These are phyloP conservation scores for Drosophila pachea DNA, from an alignment of 1,140 invertebrate species.

Conservation along the genomic window DNA sequence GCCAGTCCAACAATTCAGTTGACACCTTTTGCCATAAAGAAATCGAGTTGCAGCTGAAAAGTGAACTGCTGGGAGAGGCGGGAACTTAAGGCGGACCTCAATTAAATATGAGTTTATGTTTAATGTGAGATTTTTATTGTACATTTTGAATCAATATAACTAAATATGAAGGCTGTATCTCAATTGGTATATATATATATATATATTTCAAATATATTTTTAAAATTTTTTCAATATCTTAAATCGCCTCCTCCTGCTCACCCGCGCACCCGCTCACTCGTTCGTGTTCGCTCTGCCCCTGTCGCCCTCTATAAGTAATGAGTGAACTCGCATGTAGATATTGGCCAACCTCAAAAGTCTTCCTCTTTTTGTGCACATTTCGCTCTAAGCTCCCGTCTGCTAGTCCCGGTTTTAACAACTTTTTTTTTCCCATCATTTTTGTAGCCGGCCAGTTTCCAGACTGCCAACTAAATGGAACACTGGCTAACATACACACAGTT, in stretches of 20 bases:
- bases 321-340: neutral
- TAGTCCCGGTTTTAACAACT: constrained; percentile 1
- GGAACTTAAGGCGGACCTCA: too few relatives aligned
- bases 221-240: neutral
- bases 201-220: too few relatives aligned
- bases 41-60: neutral
- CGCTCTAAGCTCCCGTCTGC: neutral
- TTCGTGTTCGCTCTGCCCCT: too few relatives aligned
- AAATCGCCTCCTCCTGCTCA: too few relatives aligned
- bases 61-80: neutral
- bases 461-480: constrained; percentile 15
- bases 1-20: constrained; percentile 49
- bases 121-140: too few relatives aligned
- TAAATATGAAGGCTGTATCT: too few relatives aligned
- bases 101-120: too few relatives aligned
- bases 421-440: constrained; percentile 1
- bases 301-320: neutral
- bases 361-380: constrained; percentile 5
- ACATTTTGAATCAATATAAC: too few relatives aligned
- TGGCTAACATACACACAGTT: constrained; percentile 2
- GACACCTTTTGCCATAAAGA: constrained; percentile 47
- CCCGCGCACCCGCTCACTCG: too few relatives aligned
- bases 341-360: constrained; percentile 17
- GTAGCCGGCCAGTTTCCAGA: constrained; percentile 16
- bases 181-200: too few relatives aligned